phyloP scores from a whole-genome alignment of 2,888 invertebrate genomes.

The Invenusta paracnida region DNA sequence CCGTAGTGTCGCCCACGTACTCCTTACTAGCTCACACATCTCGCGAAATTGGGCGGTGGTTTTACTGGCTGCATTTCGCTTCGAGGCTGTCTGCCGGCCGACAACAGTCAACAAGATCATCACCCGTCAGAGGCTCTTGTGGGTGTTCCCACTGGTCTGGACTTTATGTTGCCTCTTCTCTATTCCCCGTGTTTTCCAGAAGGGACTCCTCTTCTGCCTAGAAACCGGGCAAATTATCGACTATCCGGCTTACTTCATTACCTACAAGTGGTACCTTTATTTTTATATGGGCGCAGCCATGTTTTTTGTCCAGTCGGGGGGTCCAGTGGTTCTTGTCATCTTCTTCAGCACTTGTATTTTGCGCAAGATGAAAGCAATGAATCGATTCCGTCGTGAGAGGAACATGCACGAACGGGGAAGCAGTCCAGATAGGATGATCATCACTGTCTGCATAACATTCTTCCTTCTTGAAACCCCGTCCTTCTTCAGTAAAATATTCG shows the following conservation, averaged over 20 bases:
- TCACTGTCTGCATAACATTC: neutral
- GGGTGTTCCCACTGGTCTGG: neutral
- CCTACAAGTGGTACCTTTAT: neutral
- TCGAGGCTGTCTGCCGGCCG: slow-evolving; percentile 24
- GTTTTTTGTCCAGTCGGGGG: neutral
- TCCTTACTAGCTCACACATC: slow-evolving; percentile 4
- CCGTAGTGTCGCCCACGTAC: neutral
- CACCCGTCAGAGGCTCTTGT: neutral
- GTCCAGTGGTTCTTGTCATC: neutral
- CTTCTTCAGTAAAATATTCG: neutral
- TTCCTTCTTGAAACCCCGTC: neutral
- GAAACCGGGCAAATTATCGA: neutral
- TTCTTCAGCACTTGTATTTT: neutral
- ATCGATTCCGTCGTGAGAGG: neutral
- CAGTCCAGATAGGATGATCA: neutral
- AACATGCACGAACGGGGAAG: neutral
- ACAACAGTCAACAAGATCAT: neutral
- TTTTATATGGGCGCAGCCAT: neutral
- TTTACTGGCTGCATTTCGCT: slow-evolving; percentile 15
- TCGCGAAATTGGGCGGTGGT: slow-evolving; percentile 20
- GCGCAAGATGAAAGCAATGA: neutral
- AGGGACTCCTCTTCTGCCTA: neutral
- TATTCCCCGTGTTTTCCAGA: neutral
- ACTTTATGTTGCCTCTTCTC: neutral
- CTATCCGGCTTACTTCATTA: neutral